These are phyloP conservation scores for Marisa cornuarietis DNA, from an alignment of 1,140 invertebrate species.

Conservation along the genomic window DNA sequence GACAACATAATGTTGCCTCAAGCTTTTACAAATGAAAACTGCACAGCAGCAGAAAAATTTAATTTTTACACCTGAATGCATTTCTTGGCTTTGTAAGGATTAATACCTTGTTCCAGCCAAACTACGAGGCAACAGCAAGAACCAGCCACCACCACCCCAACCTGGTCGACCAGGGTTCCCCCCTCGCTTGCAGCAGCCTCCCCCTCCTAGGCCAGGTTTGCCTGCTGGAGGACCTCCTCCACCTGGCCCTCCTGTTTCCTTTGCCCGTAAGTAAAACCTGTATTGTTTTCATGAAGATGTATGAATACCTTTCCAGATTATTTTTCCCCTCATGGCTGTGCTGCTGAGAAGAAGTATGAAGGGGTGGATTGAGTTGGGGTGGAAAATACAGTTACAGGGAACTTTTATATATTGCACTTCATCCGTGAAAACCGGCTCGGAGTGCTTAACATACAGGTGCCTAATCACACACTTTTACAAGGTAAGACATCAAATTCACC, in stretches of 20 bases:
- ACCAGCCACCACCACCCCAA: slow-evolving; percentile 27
- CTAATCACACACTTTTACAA: too few relatives aligned
- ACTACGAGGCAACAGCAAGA: slow-evolving; percentile 19
- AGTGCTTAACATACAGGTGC: too few relatives aligned
- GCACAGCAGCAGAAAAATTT: not conserved
- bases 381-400: not conserved
- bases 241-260: slow-evolving; percentile 63
- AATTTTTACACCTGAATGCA: too few relatives aligned
- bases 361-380: not conserved
- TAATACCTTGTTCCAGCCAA: slow-evolving; percentile 16
- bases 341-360: not conserved
- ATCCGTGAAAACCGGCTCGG: too few relatives aligned
- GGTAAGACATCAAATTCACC: too few relatives aligned
- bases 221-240: slow-evolving; percentile 36
- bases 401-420: too few relatives aligned
- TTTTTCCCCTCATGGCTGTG: not conserved
- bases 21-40: not conserved
- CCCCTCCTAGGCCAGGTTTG: slow-evolving; percentile 26
- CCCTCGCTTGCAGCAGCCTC: slow-evolving; percentile 28
- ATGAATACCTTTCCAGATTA: not conserved
- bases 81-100: too few relatives aligned
- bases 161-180: slow-evolving; percentile 22
- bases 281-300: too few relatives aligned
- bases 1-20: slow-evolving; percentile 16
- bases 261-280: slow-evolving; percentile 29